Evolutionary conservation across 2,113 vertebrate species (phyloP).

Genomic region (Equus przewalskii): DNA sequence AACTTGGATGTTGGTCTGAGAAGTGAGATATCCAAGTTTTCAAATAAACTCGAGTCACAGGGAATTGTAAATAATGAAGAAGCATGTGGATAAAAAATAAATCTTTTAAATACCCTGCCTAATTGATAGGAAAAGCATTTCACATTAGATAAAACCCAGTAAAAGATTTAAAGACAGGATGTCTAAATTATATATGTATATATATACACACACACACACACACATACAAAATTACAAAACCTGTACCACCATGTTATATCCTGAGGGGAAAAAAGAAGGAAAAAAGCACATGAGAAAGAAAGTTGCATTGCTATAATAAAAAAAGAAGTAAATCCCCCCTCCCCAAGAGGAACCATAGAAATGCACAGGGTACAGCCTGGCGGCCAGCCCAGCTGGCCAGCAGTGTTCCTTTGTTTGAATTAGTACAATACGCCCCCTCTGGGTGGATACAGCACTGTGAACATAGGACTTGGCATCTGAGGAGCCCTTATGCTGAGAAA

Average conservation of each 20-base stretch:
- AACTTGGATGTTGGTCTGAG: slow-evolving; percentile 82
- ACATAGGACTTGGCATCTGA: neutral
- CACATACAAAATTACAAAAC: neutral
- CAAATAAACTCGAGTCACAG: slow-evolving; percentile 80
- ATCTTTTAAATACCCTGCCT: slow-evolving; percentile 75
- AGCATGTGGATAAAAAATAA: slow-evolving; percentile 74
- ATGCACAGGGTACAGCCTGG: neutral
- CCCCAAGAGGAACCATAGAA: neutral
- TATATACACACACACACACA: neutral
- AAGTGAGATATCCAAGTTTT: slow-evolving; percentile 85
- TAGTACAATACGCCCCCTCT: slow-evolving; percentile 34
- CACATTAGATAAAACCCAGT: slow-evolving; percentile 79
- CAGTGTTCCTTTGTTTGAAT: neutral
- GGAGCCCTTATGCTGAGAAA: neutral
- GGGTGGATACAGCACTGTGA: neutral
- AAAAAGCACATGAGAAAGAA: slow-evolving; percentile 26
- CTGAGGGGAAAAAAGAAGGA: neutral
- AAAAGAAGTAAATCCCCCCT: neutral
- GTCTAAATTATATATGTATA: neutral
- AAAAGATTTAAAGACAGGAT: slow-evolving; percentile 72
- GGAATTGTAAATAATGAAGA: slow-evolving; percentile 84
- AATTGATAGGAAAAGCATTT: slow-evolving; percentile 84
- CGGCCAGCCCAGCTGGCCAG: neutral
- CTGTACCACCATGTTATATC: neutral
- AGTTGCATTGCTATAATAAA: slow-evolving; percentile 65